phyloP scores from a whole-genome alignment of 2,888 invertebrate genomes.

The Amorpha juglandis region DNA sequence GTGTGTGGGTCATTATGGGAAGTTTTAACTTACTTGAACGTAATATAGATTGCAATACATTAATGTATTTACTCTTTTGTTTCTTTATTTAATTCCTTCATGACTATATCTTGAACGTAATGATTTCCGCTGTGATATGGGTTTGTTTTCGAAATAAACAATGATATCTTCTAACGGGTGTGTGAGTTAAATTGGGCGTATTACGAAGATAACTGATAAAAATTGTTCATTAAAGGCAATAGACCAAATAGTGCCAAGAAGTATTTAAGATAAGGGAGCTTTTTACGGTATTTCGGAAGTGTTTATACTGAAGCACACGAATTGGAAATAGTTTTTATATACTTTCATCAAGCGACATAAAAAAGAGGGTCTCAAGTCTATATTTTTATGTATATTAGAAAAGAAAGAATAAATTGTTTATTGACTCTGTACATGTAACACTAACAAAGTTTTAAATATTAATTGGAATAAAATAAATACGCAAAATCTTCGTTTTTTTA shows the following conservation, averaged over 20 bases:
- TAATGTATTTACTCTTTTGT: not conserved
- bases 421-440: no score
- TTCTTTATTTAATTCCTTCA: not conserved
- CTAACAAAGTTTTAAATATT: no score
- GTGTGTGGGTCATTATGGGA: no score
- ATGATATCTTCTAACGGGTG: conserved; percentile 1
- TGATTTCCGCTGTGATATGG: not conserved
- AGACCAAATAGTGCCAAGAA: not conserved
- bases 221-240: conserved; percentile 15
- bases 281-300: not conserved
- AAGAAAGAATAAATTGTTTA: no score
- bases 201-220: not conserved
- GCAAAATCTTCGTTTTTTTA: no score
- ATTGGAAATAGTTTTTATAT: not conserved
- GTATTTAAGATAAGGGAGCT: not conserved
- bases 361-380: no score
- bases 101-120: not conserved
- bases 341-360: no score
- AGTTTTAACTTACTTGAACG: not conserved
- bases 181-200: not conserved
- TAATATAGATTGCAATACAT: not conserved
- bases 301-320: not conserved
- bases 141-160: not conserved
- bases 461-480: no score
- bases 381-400: no score